A percentile compares a stretch with the other conserved stretches of the same genome.
These are phyloP conservation scores for Pinctada fucata DNA, from an alignment of 2,888 invertebrate genomes.

Conservation along the genomic window DNA sequence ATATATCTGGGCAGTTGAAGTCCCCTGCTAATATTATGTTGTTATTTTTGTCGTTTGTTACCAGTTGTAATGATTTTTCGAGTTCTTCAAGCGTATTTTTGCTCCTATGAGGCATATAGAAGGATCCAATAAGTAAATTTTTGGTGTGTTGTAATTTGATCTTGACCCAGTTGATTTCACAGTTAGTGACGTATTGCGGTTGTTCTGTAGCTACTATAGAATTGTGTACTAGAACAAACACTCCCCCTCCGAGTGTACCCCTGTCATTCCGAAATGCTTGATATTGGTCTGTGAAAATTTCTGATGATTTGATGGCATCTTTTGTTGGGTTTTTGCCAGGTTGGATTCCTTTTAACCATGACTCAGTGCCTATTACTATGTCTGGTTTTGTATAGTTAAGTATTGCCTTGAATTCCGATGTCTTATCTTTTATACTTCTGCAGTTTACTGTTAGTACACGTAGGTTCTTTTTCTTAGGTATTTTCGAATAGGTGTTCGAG, in stretches of 20 bases:
- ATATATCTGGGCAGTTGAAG: conserved; percentile 20
- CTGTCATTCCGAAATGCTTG: conserved; percentile 10
- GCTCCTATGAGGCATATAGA: conserved; percentile 40
- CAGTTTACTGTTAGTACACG: too few species aligned
- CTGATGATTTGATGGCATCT: conserved; percentile 11
- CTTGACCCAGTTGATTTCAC: conserved; percentile 43
- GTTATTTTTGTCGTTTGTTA: conserved; percentile 2
- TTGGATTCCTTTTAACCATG: too few species aligned
- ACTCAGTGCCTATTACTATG: too few species aligned
- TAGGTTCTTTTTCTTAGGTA: too few species aligned
- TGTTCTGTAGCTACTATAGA: conserved; percentile 35
- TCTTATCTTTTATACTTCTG: too few species aligned
- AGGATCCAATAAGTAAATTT: conserved; percentile 24
- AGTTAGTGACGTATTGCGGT: conserved; percentile 36
- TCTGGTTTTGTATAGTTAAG: too few species aligned
- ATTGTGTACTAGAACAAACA: conserved; percentile 38
- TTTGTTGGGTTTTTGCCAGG: too few species aligned
- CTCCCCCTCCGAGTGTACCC: conserved; percentile 29
- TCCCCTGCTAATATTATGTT: not conserved
- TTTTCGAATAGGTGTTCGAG: too few species aligned
- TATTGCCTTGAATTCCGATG: too few species aligned
- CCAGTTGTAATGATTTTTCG: conserved; percentile 21
- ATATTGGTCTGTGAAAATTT: conserved; percentile 5
- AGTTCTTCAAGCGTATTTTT: conserved; percentile 20
- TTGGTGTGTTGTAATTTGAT: conserved; percentile 34